phyloP scores from a whole-genome alignment of 2,888 invertebrate genomes.

The Pinctada fucata region DNA sequence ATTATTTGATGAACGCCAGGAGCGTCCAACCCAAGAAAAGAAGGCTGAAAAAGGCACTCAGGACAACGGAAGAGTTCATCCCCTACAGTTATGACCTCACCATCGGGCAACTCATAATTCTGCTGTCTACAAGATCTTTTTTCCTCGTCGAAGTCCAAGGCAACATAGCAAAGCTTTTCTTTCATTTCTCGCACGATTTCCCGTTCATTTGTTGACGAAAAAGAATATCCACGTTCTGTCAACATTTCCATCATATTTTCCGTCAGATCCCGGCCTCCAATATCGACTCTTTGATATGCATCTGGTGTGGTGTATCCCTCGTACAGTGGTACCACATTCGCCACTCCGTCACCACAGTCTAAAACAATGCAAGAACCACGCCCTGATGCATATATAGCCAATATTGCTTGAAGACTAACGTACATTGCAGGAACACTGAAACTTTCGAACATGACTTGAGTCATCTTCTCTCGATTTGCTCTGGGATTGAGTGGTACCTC shows the following conservation, averaged over 20 bases:
- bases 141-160: slow-evolving; percentile 13
- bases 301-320: slow-evolving; percentile 54
- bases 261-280: slow-evolving; percentile 46
- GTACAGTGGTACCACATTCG: slow-evolving; percentile 15
- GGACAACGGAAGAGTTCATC: slow-evolving; percentile 55
- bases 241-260: slow-evolving; percentile 35
- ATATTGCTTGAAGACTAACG: slow-evolving; percentile 94
- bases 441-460: slow-evolving; percentile 76
- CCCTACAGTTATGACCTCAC: slow-evolving; percentile 21
- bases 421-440: slow-evolving; percentile 95
- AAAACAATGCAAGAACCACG: slow-evolving; percentile 95
- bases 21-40: no score
- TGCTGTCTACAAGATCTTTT: slow-evolving; percentile 82
- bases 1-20: no score
- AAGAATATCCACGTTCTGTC: slow-evolving; percentile 67
- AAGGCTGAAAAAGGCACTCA: no score
- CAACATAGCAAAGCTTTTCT: slow-evolving; percentile 24
- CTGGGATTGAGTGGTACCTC: slow-evolving; percentile 93
- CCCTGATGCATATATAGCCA: slow-evolving; percentile 94
- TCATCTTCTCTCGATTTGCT: slow-evolving; percentile 94
- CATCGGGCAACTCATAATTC: slow-evolving; percentile 52
- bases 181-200: slow-evolving; percentile 25
- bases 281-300: slow-evolving; percentile 52
- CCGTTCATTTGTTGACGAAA: slow-evolving; percentile 78
- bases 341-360: not conserved